Evolutionary conservation across 2,797 vertebrate genomes (phyloP), one percentile per base, ranked within the genome.

Genomic region (Pampus argenteus): DNA sequence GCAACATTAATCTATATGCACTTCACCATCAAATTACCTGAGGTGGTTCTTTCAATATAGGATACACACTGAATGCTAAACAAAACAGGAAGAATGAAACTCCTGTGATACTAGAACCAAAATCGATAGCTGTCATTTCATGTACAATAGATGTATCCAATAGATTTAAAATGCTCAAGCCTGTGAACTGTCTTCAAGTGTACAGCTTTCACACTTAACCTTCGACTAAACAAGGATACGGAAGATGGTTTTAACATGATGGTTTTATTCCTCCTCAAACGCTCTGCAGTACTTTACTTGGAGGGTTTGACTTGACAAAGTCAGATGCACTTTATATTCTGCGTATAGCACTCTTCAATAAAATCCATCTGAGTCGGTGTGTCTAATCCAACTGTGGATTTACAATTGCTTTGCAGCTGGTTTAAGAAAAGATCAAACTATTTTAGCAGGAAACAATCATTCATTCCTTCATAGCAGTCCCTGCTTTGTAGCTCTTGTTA

Each of bases 1-100:
- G 81, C 78, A 80, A 78, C 83, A 84, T 82, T 89, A 84, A 84
- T 89, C 86, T 86, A 86, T 87, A 85, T 83, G 85, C 85, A 74
- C 76, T 83, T 84, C 78, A 79, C 84, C 82, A 58, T 81, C 76
- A 73, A 69, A 83, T 74, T 87, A 88, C 87, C 84, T 81, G 69
- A 84, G 82, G 84, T 80, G 73, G 6, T 78, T 78, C 68, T 83
- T 85, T 88, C 62, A 84, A 73, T 74, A 79, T 70, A 75, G 70
- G 25, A 74, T 34, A 71, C 15, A 55, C 7, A 20, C 34, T 57
- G 40, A 34, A 62, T 51, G 61, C 20, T 57, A 56, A 64, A 28
- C 71, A 69, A 52, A 1, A 44, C 17, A 15, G 49, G 65, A 58
- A 48, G 62, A 75, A 71, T 74, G 50, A 50, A 70, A 76, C 69